A percentile compares a stretch with the other conserved stretches of the same genome.
These are phyloP conservation scores for Pocota personata DNA, from an alignment of 2,888 invertebrate species.

Conservation along the genomic window DNA sequence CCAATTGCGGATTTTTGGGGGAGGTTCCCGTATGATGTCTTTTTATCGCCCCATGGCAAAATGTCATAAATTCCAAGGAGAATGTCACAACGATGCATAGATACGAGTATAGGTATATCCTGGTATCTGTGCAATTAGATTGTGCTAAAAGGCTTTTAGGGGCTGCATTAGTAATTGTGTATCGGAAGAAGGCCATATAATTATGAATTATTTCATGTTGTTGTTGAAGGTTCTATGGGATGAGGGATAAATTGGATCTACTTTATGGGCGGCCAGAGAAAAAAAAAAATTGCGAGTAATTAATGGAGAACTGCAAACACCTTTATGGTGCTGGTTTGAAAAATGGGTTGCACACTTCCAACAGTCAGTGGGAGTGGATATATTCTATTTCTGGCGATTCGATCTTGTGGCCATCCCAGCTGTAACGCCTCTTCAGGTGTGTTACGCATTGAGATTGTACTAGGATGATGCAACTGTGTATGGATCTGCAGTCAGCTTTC, in stretches of 20 bases:
- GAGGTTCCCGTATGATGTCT: slow-evolving; percentile 50
- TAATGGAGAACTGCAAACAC: not conserved
- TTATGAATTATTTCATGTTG: slow-evolving; percentile 57
- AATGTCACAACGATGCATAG: slow-evolving; percentile 35
- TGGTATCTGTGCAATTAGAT: slow-evolving; percentile 23
- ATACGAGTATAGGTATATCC: not conserved
- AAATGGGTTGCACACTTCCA: no score
- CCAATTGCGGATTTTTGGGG: slow-evolving; percentile 52
- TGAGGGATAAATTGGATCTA: slow-evolving; percentile 12
- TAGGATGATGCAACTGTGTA: no score
- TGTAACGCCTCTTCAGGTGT: no score
- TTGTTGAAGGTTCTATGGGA: slow-evolving; percentile 31
- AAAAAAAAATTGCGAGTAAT: not conserved
- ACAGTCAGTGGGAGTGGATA: no score
- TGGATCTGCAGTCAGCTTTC: no score
- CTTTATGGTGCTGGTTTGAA: not conserved
- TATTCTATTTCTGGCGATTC: no score
- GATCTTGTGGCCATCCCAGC: no score
- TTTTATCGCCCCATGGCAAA: slow-evolving; percentile 53
- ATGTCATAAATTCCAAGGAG: slow-evolving; percentile 55
- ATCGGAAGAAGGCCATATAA: slow-evolving; percentile 50
- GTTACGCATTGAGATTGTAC: no score
- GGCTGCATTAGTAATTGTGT: slow-evolving; percentile 41
- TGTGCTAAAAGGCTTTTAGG: slow-evolving; percentile 66
- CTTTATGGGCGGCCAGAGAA: not conserved